Base-by-base conservation (phyloP, 2,888 invertebrate species). In the Phaonia tiefii region DNA sequence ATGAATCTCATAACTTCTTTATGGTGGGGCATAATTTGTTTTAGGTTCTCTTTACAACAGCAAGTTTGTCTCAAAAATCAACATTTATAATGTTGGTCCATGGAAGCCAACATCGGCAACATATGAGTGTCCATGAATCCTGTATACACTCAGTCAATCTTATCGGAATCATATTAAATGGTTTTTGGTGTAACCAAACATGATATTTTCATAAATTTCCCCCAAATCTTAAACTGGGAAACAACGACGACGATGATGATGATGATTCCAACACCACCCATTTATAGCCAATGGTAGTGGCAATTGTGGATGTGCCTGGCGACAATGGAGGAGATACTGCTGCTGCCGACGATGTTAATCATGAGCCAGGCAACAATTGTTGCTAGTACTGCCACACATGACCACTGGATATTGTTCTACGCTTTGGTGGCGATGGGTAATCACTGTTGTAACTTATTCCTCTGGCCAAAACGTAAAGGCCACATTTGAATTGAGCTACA, bases 141-240 rank as follows among this genome's bases (percentile, higher is more conserved):
- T 60, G 22, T 20, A 63, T 37, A 13, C 63, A 63, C 63, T 63
- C 77, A 75, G 67, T 78, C 78, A 81, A 81, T 81, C 81, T 81
- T 81, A 81, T 81, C 81, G 81, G 74, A 81, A 81, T 81, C 81
- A 81, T 81, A 81, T 81, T 80, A 78, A 81, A 82, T 79, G 77
- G 79, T 42, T 63, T 63, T 63, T 82, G 74, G 75, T 80, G 78
- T 78, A 80, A 83, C 75, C 75, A 82, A 82, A 83, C 82, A 80
- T 79, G 80, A 83, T 76, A 83, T 83, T 83, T 83, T 82, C 79
- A 83, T 83, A 83, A 83, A 83, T 81, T 78, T 71, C 81, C 81
- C 70, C 70, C 74, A 81, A 81, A 81, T 69, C 81, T 20, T 15
- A 17, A 60, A 39, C 63, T 39, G 20, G 20, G 63, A 7, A 17